Conservation (phyloP, 1,140 invertebrate genomes). For the Sitophilus oryzae region DNA sequence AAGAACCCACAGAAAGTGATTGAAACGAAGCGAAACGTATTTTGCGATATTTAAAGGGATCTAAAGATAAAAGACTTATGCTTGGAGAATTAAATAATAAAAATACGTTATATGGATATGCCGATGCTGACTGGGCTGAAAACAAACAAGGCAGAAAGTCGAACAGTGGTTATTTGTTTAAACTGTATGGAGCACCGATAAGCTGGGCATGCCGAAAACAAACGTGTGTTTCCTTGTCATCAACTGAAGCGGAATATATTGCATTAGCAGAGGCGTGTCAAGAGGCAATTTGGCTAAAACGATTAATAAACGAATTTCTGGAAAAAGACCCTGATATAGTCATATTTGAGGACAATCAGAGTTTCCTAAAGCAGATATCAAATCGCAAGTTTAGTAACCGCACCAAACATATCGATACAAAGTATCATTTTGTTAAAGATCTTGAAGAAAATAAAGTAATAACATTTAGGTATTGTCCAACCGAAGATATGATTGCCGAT, state of each 20-base stretch:
- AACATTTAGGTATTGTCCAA: slow-evolving; percentile 7
- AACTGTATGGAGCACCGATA: slow-evolving; percentile 29
- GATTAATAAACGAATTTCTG: slow-evolving; percentile 1
- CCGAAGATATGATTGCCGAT: no score
- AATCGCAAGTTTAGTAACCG: slow-evolving; percentile 5
- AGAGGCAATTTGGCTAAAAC: slow-evolving; percentile 21
- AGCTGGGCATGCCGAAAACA: slow-evolving; percentile 40
- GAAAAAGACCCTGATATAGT: background rate
- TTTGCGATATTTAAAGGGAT: slow-evolving; percentile 41
- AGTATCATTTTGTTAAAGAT: slow-evolving; percentile 13
- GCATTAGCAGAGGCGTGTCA: slow-evolving; percentile 30
- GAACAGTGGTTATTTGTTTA: slow-evolving; percentile 39
- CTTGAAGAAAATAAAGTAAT: slow-evolving; percentile 4
- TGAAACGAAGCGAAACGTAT: slow-evolving; percentile 40
- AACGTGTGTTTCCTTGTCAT: slow-evolving; percentile 34
- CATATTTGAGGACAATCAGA: slow-evolving; percentile 16
- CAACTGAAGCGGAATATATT: slow-evolving; percentile 42
- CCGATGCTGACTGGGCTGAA: slow-evolving; percentile 38
- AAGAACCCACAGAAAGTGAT: slow-evolving; percentile 26
- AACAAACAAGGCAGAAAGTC: slow-evolving; percentile 33
- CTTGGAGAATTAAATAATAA: background rate
- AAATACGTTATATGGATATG: slow-evolving; percentile 9
- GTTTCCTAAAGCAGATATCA: slow-evolving; percentile 5
- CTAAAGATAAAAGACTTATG: slow-evolving; percentile 20
- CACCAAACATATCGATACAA: no score